phyloP scores from a whole-genome alignment of 2,888 invertebrate species.

The Oscheius onirici region DNA sequence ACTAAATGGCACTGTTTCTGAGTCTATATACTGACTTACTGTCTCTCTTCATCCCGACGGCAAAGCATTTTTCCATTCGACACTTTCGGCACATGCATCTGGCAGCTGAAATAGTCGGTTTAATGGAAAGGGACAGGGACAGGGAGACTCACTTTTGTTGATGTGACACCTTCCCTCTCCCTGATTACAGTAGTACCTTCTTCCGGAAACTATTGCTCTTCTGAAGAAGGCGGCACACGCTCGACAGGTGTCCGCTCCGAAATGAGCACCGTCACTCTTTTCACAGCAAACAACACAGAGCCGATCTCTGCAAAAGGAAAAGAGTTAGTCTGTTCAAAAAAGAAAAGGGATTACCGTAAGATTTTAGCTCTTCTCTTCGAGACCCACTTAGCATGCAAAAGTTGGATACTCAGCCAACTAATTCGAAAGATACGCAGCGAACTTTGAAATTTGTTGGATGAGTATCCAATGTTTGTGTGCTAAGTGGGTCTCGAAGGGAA shows the following conservation, averaged over 20 bases:
- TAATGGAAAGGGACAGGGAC: too few species aligned
- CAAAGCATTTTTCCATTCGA: slow-evolving; percentile 10
- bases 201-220: slow-evolving; percentile 15
- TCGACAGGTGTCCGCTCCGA: slow-evolving; percentile 16
- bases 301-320: slow-evolving; percentile 3
- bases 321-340: too few species aligned
- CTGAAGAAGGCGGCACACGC: slow-evolving; percentile 24
- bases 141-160: slow-evolving; percentile 5
- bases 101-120: background rate
- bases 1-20: background rate
- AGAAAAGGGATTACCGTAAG: too few species aligned
- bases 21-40: background rate
- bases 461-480: too few species aligned
- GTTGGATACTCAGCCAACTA: too few species aligned
- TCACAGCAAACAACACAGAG: slow-evolving; percentile 14
- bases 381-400: too few species aligned
- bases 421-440: too few species aligned
- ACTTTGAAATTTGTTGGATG: too few species aligned
- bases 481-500: too few species aligned
- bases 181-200: slow-evolving; percentile 24
- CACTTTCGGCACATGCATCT: slow-evolving; percentile 20
- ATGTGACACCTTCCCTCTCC: slow-evolving; percentile 9
- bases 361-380: too few species aligned
- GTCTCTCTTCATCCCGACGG: slow-evolving; percentile 17
- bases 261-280: slow-evolving; percentile 19